Evolutionary conservation across 2,888 invertebrate species (phyloP).

Genomic region (Rotaria socialis): DNA sequence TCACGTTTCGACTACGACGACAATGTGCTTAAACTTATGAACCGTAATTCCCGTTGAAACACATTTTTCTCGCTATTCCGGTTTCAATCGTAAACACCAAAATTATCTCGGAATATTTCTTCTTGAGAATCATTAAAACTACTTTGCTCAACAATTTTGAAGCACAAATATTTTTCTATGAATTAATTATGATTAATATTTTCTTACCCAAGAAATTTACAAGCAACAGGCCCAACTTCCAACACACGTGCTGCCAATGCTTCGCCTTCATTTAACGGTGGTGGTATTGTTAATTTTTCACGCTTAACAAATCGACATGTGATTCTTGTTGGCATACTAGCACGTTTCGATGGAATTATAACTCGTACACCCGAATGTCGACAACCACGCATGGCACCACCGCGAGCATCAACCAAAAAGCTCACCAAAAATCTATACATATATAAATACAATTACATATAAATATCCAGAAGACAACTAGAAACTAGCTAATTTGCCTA

Average conservation of each 20-base stretch:
- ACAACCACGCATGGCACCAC: slow-evolving; percentile 96
- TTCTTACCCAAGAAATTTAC: slow-evolving; percentile 73
- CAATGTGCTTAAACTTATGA: too few relatives aligned
- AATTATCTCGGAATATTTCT: too few relatives aligned
- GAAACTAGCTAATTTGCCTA: not conserved
- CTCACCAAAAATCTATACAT: slow-evolving; percentile 87
- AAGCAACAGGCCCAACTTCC: slow-evolving; percentile 91
- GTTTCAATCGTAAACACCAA: too few relatives aligned
- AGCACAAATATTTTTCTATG: too few relatives aligned
- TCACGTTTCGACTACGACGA: too few relatives aligned
- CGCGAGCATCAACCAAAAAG: slow-evolving; percentile 96
- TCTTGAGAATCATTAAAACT: too few relatives aligned
- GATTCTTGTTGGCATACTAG: slow-evolving; percentile 90
- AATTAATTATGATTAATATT: too few relatives aligned
- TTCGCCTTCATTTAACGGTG: slow-evolving; percentile 97
- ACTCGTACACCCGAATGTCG: slow-evolving; percentile 95
- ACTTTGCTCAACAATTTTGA: too few relatives aligned
- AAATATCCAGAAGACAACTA: not conserved
- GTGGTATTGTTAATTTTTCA: slow-evolving; percentile 75
- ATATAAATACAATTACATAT: slow-evolving; percentile 41
- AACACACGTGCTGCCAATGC: slow-evolving; percentile 89
- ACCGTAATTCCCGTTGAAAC: too few relatives aligned
- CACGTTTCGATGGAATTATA: slow-evolving; percentile 92
- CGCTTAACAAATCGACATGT: slow-evolving; percentile 86
- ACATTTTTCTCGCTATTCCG: too few relatives aligned